Evolutionary conservation across 2,113 vertebrate species (phyloP).

Genomic region (Halcyon senegalensis): DNA sequence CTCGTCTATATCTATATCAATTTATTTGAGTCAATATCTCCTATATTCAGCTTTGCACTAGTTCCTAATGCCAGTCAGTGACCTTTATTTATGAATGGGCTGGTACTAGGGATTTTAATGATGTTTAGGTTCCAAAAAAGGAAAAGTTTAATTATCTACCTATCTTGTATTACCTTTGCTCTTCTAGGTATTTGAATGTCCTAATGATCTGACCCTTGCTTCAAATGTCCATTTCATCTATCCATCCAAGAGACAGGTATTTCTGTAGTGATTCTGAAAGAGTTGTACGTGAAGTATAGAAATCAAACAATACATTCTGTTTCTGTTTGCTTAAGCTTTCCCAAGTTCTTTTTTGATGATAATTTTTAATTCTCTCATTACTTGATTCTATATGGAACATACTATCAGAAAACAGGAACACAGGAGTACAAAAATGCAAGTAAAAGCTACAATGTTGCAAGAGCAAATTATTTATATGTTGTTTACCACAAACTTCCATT

Average conservation of each 20-base stretch:
- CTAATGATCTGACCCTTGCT: not conserved
- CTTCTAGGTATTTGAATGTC: not conserved
- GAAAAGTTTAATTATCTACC: not conserved
- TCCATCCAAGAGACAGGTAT: not conserved
- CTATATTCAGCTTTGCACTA: not conserved
- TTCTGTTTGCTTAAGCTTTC: not conserved
- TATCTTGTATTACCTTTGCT: not conserved
- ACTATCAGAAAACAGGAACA: not conserved
- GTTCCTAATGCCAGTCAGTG: not conserved
- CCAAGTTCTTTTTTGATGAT: not conserved
- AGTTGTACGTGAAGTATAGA: not conserved
- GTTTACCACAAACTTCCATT: not conserved
- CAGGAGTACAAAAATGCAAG: not conserved
- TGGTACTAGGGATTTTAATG: not conserved
- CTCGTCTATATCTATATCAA: not conserved
- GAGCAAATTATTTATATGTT: not conserved
- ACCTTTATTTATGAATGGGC: not conserved
- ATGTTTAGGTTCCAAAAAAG: not conserved
- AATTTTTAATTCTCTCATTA: not conserved
- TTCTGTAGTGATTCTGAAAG: not conserved
- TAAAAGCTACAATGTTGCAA: not conserved
- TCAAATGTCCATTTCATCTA: not conserved
- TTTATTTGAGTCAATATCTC: not conserved
- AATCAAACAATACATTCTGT: accelerated
- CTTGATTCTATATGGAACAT: not conserved